Evolutionary conservation across 2,113 vertebrate species (phyloP), one percentile per base, ranked within the genome.

Genomic region (Mobula hypostoma): DNA sequence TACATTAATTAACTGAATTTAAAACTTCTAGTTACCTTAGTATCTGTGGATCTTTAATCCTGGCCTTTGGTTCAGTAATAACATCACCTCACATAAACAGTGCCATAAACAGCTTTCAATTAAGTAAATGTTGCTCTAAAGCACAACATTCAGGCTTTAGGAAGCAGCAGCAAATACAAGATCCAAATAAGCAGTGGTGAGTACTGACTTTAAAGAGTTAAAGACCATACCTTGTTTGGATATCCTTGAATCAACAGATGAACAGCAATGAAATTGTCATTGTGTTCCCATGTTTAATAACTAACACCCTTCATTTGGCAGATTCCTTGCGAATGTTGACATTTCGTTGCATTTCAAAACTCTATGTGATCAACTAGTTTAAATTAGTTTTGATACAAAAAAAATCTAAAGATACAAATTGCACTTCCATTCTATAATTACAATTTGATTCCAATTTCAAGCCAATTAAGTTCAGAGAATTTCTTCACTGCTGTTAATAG

Each of bases 391-490:
- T 94, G 80, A 61, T 85, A 63, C 94, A 40, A 76, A 74, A 76
- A 74, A 96, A 88, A 94, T 95, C 36, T 94, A 94, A 94, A 94
- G 94, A 96, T 96, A 96, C 87, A 94, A 95, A 94, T 96, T 95
- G 88, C 68, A 95, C 95, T 96, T 95, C 94, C 94, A 94, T 94
- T 94, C 77, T 78, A 95, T 97, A 96, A 97, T 97, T 96, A 96
- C 80, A 95, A 95, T 95, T 97, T 95, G 97, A 96, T 96, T 95
- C 94, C 95, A 95, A 96, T 96, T 96, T 96, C 96, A 96, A 96
- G 94, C 92, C 94, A 96, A 96, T 96, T 96, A 96, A 95, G 94
- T 95, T 95, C 94, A 94, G 95, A 95, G 87, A 94, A 40, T 94
- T 95, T 94, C 94, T 74, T 95, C 56, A 95, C 94, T 95, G 94